Conservation (phyloP, 2,888 invertebrate genomes). For the Agonopterix subpropinquella region DNA sequence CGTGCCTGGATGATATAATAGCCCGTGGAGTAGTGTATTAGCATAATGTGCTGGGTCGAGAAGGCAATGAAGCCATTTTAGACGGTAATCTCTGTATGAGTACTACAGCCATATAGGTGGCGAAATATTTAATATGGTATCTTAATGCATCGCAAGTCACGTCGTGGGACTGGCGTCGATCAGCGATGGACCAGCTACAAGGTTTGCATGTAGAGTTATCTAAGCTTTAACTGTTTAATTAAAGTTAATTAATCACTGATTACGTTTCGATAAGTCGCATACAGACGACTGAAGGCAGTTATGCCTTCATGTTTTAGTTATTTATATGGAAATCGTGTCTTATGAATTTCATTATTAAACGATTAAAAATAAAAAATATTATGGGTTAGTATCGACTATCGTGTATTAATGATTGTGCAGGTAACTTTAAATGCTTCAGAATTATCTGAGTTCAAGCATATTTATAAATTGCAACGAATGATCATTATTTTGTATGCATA, state of each 20-base stretch:
- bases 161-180: constrained; percentile 32
- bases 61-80: constrained; percentile 56
- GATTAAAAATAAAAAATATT: neutral
- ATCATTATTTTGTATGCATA: too few relatives aligned
- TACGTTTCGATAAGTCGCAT: constrained; percentile 22
- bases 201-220: constrained; percentile 12
- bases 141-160: constrained; percentile 57
- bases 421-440: too few relatives aligned
- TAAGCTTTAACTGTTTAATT: constrained; percentile 30
- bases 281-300: constrained; percentile 5
- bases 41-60: constrained; percentile 39
- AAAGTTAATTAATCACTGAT: constrained; percentile 40
- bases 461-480: too few relatives aligned
- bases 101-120: constrained; percentile 38
- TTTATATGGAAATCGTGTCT: constrained; percentile 6
- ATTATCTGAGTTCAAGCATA: too few relatives aligned
- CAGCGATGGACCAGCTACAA: constrained; percentile 13
- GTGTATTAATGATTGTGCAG: too few relatives aligned
- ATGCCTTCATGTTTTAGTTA: constrained; percentile 7
- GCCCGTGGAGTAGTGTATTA: constrained; percentile 34
- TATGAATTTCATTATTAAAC: neutral
- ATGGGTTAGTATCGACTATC: too few relatives aligned
- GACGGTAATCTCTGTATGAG: constrained; percentile 20
- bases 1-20: constrained; percentile 60
- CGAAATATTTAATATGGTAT: constrained; percentile 55